Evolutionary conservation across 2,797 vertebrate genomes (phyloP).

Genomic region (Ctenopoma multispine): DNA sequence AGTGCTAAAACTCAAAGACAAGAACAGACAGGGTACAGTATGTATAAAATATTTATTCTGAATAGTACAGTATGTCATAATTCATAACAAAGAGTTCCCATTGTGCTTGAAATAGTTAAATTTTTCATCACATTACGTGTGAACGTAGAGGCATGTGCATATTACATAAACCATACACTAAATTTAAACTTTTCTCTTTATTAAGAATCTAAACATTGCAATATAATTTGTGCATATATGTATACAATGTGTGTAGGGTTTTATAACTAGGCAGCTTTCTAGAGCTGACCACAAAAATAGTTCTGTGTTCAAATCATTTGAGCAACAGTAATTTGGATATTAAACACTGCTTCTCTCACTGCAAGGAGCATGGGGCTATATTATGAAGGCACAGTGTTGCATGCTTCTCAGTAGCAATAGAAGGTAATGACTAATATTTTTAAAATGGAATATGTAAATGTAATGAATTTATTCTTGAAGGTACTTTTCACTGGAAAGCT

Average conservation of each 20-base stretch:
- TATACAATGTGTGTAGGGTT: conserved; percentile 19
- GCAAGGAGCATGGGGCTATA: conserved; percentile 38
- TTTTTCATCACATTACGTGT: conserved; percentile 72
- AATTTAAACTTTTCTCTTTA: conserved; percentile 48
- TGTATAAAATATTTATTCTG: conserved; percentile 87
- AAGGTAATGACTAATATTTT: conserved; percentile 38
- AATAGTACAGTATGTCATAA: conserved; percentile 79
- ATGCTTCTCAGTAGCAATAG: conserved; percentile 69
- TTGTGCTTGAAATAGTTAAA: conserved; percentile 83
- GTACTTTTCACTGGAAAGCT: neutral
- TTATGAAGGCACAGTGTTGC: conserved; percentile 78
- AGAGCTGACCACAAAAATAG: conserved; percentile 79
- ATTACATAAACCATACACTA: conserved; percentile 65
- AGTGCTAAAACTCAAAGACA: conserved; percentile 33
- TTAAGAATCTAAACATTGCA: conserved; percentile 65
- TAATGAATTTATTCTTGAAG: conserved; percentile 25
- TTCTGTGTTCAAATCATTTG: conserved; percentile 60
- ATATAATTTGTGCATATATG: conserved; percentile 71
- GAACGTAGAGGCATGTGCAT: conserved; percentile 78
- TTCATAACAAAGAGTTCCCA: conserved; percentile 78
- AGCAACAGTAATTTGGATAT: conserved; percentile 45
- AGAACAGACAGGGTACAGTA: conserved; percentile 42
- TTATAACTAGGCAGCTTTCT: conserved; percentile 64
- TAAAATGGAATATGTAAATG: conserved; percentile 1
- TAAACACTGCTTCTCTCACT: conserved; percentile 47